Evolutionary conservation across 2,888 invertebrate species (phyloP), one percentile per base, ranked within the genome.

Genomic region (Creontiades dilutus): DNA sequence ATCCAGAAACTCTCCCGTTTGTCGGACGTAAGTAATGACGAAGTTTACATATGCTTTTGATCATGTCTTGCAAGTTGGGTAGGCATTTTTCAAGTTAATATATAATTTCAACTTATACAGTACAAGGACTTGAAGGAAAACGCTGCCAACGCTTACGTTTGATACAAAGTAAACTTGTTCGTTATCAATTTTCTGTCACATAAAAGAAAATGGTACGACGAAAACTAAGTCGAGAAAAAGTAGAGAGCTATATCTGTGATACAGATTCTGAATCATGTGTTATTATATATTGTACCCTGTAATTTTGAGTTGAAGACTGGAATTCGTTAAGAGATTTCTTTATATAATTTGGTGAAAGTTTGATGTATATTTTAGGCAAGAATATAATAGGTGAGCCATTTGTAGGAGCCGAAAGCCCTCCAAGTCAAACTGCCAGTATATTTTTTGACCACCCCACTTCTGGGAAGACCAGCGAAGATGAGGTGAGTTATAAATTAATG

Each of bases 1-100:
- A 82, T n/a, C 47, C 27, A 23, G 89, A 82, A 5, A 16, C 48
- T 28, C 75, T 84, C 16, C 82, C 97, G 89, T 96, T 97, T 93
- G 93, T 96, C 91, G 97, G 96, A 92, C 95, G 96, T 95, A 94
- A 95, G 95, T 94, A 16, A 75, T 78, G 3, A 28, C 11, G n/a
- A 28, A 12, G 0, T 75, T 75, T 75, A 13, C 37, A 37, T 7
- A 7, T 4, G 3, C 37, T 2, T 37, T 37, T 37, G n/a, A n/a
- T n/a, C n/a, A n/a, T n/a, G n/a, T n/a, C n/a, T n/a, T n/a, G n/a
- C n/a, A n/a, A n/a, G n/a, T n/a, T n/a, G n/a, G n/a, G n/a, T n/a
- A n/a, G n/a, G n/a, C n/a, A n/a, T n/a, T n/a, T n/a, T n/a, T n/a
- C n/a, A n/a, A n/a, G n/a, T n/a, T n/a, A n/a, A n/a, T n/a, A n/a